Conservation (phyloP, 2,888 invertebrate species). For the Junonia oenone region DNA sequence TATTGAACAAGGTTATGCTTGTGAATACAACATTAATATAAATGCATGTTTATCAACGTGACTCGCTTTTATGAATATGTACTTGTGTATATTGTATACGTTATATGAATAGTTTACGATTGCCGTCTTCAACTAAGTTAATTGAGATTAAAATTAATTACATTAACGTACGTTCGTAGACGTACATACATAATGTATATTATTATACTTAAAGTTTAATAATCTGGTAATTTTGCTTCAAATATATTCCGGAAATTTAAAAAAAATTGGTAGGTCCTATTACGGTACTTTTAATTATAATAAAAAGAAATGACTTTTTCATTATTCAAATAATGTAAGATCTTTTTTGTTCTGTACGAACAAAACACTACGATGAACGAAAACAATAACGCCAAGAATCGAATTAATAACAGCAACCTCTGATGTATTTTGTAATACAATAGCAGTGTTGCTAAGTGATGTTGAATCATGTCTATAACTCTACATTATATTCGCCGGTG, state of each 20-base stretch:
- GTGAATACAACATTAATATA: background rate
- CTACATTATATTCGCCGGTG: slow-evolving; percentile 28
- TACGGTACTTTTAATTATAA: background rate
- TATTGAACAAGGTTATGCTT: background rate
- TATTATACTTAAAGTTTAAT: background rate
- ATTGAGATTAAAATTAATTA: slow-evolving; percentile 14
- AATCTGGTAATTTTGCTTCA: no score
- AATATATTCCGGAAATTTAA: no score
- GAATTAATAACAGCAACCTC: background rate
- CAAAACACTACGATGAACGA: background rate
- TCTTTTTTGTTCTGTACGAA: background rate
- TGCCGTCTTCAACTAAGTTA: slow-evolving; percentile 10
- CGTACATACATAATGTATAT: background rate
- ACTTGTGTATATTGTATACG: background rate
- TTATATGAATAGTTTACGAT: slow-evolving; percentile 1
- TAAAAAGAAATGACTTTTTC: background rate
- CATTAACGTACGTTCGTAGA: background rate
- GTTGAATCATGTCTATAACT: background rate
- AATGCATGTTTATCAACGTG: slow-evolving; percentile 10
- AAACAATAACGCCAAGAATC: background rate
- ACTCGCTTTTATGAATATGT: slow-evolving; percentile 8
- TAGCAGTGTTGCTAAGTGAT: background rate
- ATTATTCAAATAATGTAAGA: background rate
- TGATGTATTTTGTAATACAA: background rate
- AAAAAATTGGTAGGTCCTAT: no score